Conservation (phyloP, 2,113 vertebrate genomes). For the Alaudala cheleensis region DNA sequence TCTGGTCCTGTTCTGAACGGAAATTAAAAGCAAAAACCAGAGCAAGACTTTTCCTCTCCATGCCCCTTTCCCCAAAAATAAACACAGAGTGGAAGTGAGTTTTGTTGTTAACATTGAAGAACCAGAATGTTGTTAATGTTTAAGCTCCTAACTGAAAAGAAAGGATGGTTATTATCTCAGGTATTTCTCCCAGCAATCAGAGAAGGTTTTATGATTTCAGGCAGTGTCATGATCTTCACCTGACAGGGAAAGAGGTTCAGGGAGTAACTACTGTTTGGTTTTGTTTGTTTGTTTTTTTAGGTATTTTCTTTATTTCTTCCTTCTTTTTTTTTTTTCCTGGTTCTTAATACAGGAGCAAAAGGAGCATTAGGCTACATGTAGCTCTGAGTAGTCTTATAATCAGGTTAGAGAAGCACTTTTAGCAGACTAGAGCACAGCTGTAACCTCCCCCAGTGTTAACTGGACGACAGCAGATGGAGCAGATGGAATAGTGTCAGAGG, state of each 20-base stretch:
- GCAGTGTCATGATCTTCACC: background rate
- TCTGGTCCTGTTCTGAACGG: background rate
- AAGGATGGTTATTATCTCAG: background rate
- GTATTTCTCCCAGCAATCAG: background rate
- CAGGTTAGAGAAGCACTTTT: background rate
- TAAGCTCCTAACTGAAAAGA: background rate
- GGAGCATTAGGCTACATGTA: background rate
- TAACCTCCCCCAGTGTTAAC: constrained; percentile 28
- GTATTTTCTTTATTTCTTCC: background rate
- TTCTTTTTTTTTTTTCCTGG: rapidly evolving
- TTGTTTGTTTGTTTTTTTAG: background rate
- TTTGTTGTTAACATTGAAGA: background rate
- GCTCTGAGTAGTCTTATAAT: background rate
- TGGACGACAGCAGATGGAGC: constrained; percentile 49
- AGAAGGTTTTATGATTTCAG: background rate
- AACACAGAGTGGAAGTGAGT: background rate
- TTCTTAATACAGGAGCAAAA: background rate
- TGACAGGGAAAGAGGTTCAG: background rate
- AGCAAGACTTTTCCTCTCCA: background rate
- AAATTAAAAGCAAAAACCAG: background rate
- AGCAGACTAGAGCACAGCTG: background rate
- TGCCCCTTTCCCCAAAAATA: background rate
- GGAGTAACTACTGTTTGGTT: background rate
- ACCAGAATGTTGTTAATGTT: no score
- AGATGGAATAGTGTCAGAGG: constrained; percentile 51